A percentile compares a stretch with the other conserved stretches of the same genome.
Conservation (phyloP, 2,888 invertebrate genomes). For the Panzeria rudis region DNA sequence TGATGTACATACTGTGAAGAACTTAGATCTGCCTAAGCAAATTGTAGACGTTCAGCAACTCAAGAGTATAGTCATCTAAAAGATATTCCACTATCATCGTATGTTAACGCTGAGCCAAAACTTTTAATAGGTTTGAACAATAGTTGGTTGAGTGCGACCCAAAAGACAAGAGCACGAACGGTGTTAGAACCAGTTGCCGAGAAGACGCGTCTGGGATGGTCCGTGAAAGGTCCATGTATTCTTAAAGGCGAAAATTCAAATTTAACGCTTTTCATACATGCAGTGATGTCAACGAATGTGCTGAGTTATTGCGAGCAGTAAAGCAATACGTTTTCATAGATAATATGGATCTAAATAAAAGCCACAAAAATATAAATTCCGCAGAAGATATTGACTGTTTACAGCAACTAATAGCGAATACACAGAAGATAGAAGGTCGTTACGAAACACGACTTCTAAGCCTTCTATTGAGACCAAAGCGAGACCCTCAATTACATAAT, state of each 20-base stretch:
- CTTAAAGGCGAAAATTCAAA: neutral
- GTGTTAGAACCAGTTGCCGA: constrained; percentile 48
- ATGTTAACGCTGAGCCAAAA: constrained; percentile 50
- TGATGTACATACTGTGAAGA: constrained; percentile 36
- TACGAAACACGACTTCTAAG: constrained; percentile 44
- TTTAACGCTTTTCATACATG: neutral
- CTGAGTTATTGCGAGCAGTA: constrained; percentile 39
- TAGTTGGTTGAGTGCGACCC: constrained; percentile 39
- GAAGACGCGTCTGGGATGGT: constrained; percentile 58
- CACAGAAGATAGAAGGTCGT: neutral
- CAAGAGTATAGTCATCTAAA: constrained; percentile 24
- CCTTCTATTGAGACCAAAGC: neutral
- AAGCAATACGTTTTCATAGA: constrained; percentile 64
- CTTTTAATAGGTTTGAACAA: constrained; percentile 66
- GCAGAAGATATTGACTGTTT: neutral
- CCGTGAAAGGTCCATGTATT: constrained; percentile 39
- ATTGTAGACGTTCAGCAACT: constrained; percentile 15
- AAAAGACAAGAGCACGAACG: constrained; percentile 14
- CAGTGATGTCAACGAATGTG: constrained; percentile 36
- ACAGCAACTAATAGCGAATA: neutral
- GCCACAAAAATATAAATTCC: neutral
- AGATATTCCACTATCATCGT: constrained; percentile 48
- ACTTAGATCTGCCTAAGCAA: constrained; percentile 37
- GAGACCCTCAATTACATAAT: too few species aligned
- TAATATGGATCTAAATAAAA: constrained; percentile 48